phyloP scores from a whole-genome alignment of 1,140 invertebrate species.

The Pteromalus puparum region DNA sequence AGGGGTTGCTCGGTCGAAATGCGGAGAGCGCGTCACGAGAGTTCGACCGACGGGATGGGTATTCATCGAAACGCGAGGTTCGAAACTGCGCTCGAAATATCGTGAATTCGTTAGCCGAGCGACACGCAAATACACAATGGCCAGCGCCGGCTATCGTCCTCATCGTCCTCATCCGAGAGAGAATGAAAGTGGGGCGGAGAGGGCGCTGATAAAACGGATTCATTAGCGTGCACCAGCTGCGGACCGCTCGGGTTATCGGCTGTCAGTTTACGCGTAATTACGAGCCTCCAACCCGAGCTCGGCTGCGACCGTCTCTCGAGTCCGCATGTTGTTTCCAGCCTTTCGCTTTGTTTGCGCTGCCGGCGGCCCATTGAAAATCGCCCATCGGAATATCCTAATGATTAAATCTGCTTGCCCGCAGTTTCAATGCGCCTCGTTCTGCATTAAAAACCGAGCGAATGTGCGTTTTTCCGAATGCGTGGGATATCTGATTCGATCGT shows the following conservation, averaged over 20 bases:
- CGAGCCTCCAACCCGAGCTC: no score
- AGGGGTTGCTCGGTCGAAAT: background rate
- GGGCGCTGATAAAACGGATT: conserved; percentile 32
- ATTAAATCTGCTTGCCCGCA: background rate
- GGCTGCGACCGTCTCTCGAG: background rate
- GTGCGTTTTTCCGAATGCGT: no score
- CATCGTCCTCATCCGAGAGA: background rate
- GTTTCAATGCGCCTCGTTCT: background rate
- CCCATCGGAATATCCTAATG: background rate
- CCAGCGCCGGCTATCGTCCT: background rate
- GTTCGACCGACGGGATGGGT: background rate
- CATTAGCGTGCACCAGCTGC: conserved; percentile 45
- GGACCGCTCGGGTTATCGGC: conserved; percentile 33
- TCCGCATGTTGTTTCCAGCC: background rate
- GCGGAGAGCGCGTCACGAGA: background rate
- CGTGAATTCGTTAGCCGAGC: no score
- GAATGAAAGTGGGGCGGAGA: background rate
- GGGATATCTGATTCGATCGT: background rate
- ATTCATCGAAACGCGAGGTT: background rate
- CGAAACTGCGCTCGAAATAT: no score
- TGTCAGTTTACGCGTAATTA: conserved; percentile 49
- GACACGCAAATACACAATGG: conserved; percentile 24
- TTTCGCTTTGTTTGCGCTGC: conserved; percentile 2
- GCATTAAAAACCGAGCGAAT: no score
- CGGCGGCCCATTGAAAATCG: background rate